Percentiles rank a stretch among this genome's conserved stretches.
phyloP scores from a whole-genome alignment of 2,888 invertebrate genomes.

The Cryptocephalus moraei region DNA sequence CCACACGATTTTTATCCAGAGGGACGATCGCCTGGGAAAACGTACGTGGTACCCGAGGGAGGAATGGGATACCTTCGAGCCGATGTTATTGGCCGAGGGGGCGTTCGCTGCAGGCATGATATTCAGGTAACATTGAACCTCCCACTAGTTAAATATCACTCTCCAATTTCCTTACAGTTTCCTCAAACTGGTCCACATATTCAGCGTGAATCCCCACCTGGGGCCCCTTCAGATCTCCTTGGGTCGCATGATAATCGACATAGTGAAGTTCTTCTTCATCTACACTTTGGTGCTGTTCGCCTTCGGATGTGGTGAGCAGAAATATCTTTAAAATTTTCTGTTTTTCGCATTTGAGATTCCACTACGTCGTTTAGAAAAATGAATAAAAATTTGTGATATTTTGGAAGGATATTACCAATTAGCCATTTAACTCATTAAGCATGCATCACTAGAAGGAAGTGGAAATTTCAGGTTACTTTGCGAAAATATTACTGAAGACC shows the following conservation, averaged over 20 bases:
- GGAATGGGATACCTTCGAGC: conserved; percentile 91
- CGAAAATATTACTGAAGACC: no score
- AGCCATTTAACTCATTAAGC: no score
- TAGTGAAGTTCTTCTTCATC: conserved; percentile 93
- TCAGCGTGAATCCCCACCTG: conserved; percentile 92
- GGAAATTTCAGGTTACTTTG: no score
- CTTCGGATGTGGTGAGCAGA: conserved; percentile 79
- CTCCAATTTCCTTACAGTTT: conserved; percentile 26
- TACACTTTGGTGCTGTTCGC: conserved; percentile 88
- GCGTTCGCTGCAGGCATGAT: conserved; percentile 97
- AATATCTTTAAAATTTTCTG: not conserved
- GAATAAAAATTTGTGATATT: no score
- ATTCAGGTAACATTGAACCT: conserved; percentile 48
- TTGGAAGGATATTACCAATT: no score
- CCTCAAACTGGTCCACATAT: conserved; percentile 90
- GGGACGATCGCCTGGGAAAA: conserved; percentile 20
- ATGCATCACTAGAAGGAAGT: no score
- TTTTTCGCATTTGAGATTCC: not conserved
- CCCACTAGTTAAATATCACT: not conserved
- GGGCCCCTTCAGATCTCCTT: conserved; percentile 90
- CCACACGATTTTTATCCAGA: conserved; percentile 11
- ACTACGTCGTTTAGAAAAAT: no score
- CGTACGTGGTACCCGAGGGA: conserved; percentile 72
- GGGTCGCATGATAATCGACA: conserved; percentile 89
- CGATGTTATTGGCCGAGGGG: conserved; percentile 86